Conservation (phyloP, 2,797 vertebrate genomes). For the Parauchenoglanis punctatus region DNA sequence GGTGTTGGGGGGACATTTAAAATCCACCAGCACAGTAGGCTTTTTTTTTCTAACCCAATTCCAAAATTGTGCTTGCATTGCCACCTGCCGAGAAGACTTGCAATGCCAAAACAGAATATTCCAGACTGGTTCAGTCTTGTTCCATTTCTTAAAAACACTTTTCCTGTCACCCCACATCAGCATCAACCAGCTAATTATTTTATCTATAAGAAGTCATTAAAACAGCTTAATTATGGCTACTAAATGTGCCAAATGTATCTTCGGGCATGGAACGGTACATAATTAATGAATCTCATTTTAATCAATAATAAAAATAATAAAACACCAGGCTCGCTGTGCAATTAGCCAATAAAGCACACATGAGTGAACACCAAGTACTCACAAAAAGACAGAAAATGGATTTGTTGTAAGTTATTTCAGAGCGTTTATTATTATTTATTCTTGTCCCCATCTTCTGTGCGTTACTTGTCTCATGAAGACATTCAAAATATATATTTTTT, state of each 20-base stretch:
- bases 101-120: not conserved
- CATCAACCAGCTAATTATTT: not conserved
- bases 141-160: not conserved
- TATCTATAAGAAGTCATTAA: not conserved
- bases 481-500: too few species aligned
- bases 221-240: not conserved
- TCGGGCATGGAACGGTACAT: not conserved
- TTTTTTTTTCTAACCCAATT: not conserved
- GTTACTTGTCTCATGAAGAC: too few species aligned
- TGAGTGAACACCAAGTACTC: not conserved
- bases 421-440: not conserved
- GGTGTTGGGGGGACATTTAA: not conserved
- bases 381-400: too few species aligned
- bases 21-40: not conserved
- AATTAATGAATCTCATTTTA: too few species aligned
- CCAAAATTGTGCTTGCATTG: not conserved
- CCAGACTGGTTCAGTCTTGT: not conserved
- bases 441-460: not conserved
- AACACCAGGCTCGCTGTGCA: not conserved
- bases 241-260: not conserved
- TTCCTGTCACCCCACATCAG: not conserved
- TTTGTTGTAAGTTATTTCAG: not conserved
- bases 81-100: not conserved
- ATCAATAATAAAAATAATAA: not conserved
- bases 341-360: not conserved